phyloP scores from a whole-genome alignment of 1,140 invertebrate species.

The Acyrthosiphon pisum region DNA sequence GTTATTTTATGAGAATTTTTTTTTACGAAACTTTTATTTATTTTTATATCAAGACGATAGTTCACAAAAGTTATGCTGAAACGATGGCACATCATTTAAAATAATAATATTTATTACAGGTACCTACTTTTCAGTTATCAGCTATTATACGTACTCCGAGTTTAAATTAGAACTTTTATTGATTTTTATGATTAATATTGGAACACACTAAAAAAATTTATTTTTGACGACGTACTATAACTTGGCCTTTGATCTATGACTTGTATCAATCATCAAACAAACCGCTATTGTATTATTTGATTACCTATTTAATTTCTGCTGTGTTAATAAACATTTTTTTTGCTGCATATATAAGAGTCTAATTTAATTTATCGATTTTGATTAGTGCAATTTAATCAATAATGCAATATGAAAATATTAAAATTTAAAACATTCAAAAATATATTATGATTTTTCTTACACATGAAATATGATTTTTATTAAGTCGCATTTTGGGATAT shows the following conservation, averaged over 20 bases:
- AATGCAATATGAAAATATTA: not conserved
- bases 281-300: not conserved
- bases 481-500: not conserved
- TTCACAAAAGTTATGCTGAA: not conserved
- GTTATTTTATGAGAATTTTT: not conserved
- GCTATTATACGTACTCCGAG: not conserved
- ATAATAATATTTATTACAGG: not conserved
- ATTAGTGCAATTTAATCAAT: not conserved
- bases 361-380: not conserved
- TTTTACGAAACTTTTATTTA: not conserved
- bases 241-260: not conserved
- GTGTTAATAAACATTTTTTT: not conserved
- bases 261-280: not conserved
- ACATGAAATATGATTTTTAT: not conserved
- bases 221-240: too few relatives aligned
- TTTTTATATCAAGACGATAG: not conserved
- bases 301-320: not conserved
- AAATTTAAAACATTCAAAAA: not conserved
- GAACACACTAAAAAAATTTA: too few relatives aligned
- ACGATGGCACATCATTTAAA: not conserved
- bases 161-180: not conserved
- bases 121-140: too few relatives aligned
- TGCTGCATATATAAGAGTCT: not conserved
- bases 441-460: not conserved
- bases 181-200: too few relatives aligned